Evolutionary conservation across 2,888 invertebrate species (phyloP), one percentile per base, ranked within the genome.

Genomic region (Encarsia formosa): DNA sequence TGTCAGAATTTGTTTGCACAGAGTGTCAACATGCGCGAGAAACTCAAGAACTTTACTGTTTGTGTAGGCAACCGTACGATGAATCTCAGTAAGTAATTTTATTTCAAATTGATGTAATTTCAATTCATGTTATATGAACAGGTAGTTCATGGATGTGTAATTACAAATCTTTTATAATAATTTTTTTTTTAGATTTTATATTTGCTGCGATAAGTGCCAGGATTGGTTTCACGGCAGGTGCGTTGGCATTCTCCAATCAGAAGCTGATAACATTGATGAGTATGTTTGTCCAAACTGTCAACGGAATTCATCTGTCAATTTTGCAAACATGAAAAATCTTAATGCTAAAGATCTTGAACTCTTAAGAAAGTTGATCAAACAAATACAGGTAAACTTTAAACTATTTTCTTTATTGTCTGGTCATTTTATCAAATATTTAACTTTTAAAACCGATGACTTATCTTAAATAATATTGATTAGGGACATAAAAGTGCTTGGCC

Each of bases 211-310:
- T 78, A 86, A 89, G 59, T 99, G 99, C 75, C 94, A 97, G 75
- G 97, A 95, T 76, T 99, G 99, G 99, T 98, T 96, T 78, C 98
- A 98, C 75, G 97, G 97, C 6, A 83, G 91, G 52, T 98, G 98
- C 76, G 97, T 98, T 38, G 97, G 97, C 32, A 91, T 95, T 66
- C 76, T 93, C 43, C 93, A 92, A 68, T 90, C 91, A 3, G 94
- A 94, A 72, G 96, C 94, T 19, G 92, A 95, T 69, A 88, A 88
- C 64, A 92, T 97, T 62, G 96, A 95, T 67, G 93, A 94, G 65
- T 99, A 98, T 69, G 85, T 93, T 61, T 98, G 98, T 78, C 98
- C 98, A 0, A 89, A 89, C 71, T 98, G 98, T 76, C 91, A 93
- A 72, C 83, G 89, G 62, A 90, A 92, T 72, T 90, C 89, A 61